Evolutionary conservation across 92 coral and sea anemone genomes (phyloP), one percentile per base, ranked within the genome.

Genomic region (Phenganax stokvisi): DNA sequence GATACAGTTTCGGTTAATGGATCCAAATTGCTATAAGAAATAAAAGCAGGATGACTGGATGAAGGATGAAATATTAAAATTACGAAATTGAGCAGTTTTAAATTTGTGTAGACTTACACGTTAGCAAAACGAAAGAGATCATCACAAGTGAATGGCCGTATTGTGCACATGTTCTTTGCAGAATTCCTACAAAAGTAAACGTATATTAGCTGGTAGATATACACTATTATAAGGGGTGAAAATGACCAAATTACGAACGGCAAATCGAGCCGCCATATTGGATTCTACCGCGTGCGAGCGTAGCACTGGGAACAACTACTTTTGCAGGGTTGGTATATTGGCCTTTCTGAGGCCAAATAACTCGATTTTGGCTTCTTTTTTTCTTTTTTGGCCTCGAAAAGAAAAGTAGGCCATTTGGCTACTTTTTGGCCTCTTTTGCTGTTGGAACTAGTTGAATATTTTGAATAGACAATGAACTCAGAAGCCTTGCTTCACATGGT

Each of bases 1-100:
- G 99, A 96, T 96, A 96, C 99, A 69, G 97, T 96, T 86, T 96
- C 99, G 12, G 99, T 96, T 57, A 96, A 79, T 11, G 99, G 99
- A 76, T 96, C 99, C 83, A 96, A 84, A 84, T 96, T 96, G 72
- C 99, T 96, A 82, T 37, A 67, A 53, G 73, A 72, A 66, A 57
- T 51, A 79, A 56, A 28, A 77, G 10, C 71, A 20, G 16, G 62
- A 16, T 7, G 47, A 56, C 71, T 12, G 16, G 62, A 16, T 7
- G 47, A 56, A 13, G 9, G 60, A 44, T 57, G 15, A 31, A 13
- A 28, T 44, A 37, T 6, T 6, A 9, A 31, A 8, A 10, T 53
- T 53, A 29, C 6, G 30, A 56, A 51, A 15, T 57, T 47, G 69
- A 27, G 15, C 37, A 7, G 54, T 16, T 6, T 9, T 8, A 54